Evolutionary conservation across 2,797 vertebrate species (phyloP).

Genomic region (Crypturellus tataupa): DNA sequence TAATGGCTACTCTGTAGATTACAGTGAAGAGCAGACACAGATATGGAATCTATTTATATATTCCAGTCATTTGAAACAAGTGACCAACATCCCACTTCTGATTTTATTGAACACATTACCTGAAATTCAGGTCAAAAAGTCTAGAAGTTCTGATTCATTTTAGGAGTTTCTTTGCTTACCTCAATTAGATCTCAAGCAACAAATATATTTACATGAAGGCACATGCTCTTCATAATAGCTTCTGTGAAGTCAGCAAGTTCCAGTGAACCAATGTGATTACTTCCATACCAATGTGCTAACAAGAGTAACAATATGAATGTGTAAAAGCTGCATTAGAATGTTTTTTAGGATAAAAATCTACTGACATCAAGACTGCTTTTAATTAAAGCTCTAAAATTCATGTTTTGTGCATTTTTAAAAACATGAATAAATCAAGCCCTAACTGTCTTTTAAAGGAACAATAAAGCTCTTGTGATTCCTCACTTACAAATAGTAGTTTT

Average conservation of each 20-base stretch:
- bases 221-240: conserved; percentile 49
- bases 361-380: conserved; percentile 9
- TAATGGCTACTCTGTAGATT: not conserved
- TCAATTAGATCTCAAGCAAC: conserved; percentile 47
- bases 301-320: not conserved
- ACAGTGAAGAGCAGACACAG: not conserved
- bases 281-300: not conserved
- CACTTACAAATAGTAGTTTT: conserved; percentile 10
- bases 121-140: not conserved
- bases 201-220: conserved; percentile 52
- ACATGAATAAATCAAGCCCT: conserved; percentile 41
- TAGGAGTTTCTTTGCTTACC: conserved; percentile 38
- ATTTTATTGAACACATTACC: not conserved
- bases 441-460: conserved; percentile 46
- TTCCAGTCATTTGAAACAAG: not conserved
- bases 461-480: conserved; percentile 13
- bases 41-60: not conserved
- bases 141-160: conserved; percentile 30
- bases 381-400: conserved; percentile 58
- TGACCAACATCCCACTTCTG: not conserved
- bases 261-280: not conserved
- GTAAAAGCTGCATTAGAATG: not conserved
- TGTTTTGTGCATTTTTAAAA: not conserved
- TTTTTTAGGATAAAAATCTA: conserved; percentile 8
- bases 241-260: conserved; percentile 68